phyloP scores from a whole-genome alignment of 2,888 invertebrate species.

The Gymnosoma rotundatum region DNA sequence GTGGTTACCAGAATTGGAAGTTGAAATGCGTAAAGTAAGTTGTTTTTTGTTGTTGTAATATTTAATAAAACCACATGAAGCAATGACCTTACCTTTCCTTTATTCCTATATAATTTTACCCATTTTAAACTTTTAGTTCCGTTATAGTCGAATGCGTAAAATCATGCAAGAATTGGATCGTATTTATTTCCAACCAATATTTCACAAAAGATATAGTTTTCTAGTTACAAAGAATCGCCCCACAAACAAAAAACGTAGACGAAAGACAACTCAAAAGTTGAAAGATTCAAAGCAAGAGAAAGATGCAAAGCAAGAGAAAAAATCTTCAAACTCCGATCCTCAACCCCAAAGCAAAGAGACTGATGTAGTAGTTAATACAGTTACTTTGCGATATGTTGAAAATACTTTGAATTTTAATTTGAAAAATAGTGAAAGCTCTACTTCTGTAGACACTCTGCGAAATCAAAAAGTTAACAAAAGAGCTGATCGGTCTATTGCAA shows the following conservation, averaged over 20 bases:
- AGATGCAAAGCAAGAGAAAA: not conserved
- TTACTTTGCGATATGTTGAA: conserved; percentile 25
- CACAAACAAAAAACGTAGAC: conserved; percentile 39
- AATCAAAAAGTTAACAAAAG: not conserved
- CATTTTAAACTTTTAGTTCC: conserved; percentile 73
- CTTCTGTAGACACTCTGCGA: not conserved
- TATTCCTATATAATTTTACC: not conserved
- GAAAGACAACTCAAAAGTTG: conserved; percentile 7
- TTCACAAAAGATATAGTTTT: conserved; percentile 71
- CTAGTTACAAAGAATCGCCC: conserved; percentile 51
- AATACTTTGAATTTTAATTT: not conserved
- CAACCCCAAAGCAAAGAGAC: not conserved
- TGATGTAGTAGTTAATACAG: not conserved
- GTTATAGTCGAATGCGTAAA: conserved; percentile 76
- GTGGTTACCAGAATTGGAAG: conserved; percentile 86
- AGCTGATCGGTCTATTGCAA: not conserved
- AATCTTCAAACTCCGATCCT: not conserved
- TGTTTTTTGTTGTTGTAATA: too few species aligned
- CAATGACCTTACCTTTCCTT: too few species aligned
- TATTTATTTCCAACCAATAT: conserved; percentile 78
- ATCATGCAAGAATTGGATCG: conserved; percentile 79
- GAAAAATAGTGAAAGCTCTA: not conserved
- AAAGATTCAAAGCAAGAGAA: not conserved
- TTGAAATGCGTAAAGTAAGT: conserved; percentile 78
- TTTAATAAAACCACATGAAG: too few species aligned